These are phyloP conservation scores for Pyralis farinalis DNA, from an alignment of 2,888 invertebrate genomes.

Conservation along the genomic window DNA sequence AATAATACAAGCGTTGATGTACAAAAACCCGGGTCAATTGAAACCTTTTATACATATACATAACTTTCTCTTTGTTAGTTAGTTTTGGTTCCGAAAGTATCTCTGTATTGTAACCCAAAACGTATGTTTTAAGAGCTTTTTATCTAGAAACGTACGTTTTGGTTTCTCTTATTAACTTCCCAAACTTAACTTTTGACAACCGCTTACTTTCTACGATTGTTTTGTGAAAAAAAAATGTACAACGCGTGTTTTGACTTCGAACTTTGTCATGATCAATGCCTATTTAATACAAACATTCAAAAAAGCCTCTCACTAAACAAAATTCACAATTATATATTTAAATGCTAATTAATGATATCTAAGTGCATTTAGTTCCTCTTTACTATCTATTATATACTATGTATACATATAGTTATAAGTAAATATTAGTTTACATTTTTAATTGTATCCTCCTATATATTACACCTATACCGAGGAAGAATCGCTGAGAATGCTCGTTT, in stretches of 20 bases:
- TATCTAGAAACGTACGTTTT: too few relatives aligned
- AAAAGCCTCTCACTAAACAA: constrained; percentile 58
- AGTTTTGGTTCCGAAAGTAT: too few relatives aligned
- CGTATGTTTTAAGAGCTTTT: too few relatives aligned
- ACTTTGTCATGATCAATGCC: not conserved
- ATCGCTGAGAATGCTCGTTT: constrained; percentile 19
- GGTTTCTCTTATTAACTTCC: too few relatives aligned
- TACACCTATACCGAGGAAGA: constrained; percentile 36
- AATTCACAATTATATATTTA: constrained; percentile 45
- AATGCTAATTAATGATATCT: constrained; percentile 52
- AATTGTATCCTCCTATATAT: constrained; percentile 23
- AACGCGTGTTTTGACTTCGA: constrained; percentile 3
- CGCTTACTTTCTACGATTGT: too few relatives aligned
- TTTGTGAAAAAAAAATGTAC: too few relatives aligned
- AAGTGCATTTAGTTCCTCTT: constrained; percentile 43
- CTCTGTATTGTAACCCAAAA: too few relatives aligned
- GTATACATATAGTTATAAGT: constrained; percentile 17
- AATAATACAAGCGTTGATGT: too few relatives aligned
- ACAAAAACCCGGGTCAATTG: too few relatives aligned
- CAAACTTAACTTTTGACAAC: too few relatives aligned
- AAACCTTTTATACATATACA: too few relatives aligned
- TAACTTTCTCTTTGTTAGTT: too few relatives aligned
- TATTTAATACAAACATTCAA: constrained; percentile 6
- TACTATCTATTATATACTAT: constrained; percentile 37
- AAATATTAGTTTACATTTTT: constrained; percentile 25